phyloP scores from a whole-genome alignment of 1,140 invertebrate genomes.

The Vanessa tameamea region DNA sequence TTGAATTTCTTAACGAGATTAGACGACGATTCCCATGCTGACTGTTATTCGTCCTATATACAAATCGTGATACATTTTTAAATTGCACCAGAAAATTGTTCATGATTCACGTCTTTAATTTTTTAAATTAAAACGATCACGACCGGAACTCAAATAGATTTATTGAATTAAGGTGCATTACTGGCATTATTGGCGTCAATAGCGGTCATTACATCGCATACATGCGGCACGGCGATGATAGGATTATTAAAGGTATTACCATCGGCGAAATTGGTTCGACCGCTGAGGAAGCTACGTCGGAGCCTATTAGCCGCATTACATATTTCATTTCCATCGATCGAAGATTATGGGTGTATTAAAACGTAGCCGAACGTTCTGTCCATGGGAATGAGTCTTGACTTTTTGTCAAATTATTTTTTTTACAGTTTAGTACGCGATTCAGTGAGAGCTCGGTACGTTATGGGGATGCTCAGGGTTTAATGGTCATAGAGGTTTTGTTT shows the following conservation, averaged over 20 bases:
- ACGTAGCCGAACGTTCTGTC: slow-evolving; percentile 48
- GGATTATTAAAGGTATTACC: slow-evolving; percentile 74
- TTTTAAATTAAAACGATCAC: slow-evolving; percentile 9
- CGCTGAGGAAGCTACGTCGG: slow-evolving; percentile 75
- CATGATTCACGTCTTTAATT: background rate
- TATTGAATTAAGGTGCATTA: slow-evolving; percentile 60
- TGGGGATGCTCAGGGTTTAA: slow-evolving; percentile 51
- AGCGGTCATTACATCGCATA: slow-evolving; percentile 60
- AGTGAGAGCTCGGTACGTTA: slow-evolving; percentile 58
- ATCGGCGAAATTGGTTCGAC: slow-evolving; percentile 71
- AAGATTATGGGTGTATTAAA: slow-evolving; percentile 75
- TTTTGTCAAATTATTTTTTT: slow-evolving; percentile 65
- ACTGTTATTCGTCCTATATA: background rate
- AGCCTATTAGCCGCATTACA: slow-evolving; percentile 73
- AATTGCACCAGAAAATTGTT: too few relatives aligned
- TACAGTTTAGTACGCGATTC: slow-evolving; percentile 70
- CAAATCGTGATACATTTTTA: background rate
- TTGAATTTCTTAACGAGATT: background rate
- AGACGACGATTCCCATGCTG: background rate
- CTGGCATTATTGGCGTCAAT: slow-evolving; percentile 44
- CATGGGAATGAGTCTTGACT: slow-evolving; percentile 60
- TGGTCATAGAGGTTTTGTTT: slow-evolving; percentile 42
- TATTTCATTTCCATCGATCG: slow-evolving; percentile 70
- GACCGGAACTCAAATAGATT: slow-evolving; percentile 44
- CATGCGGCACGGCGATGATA: slow-evolving; percentile 59